These are phyloP conservation scores for Encarsia formosa DNA, from an alignment of 2,888 invertebrate genomes.

Conservation along the genomic window DNA sequence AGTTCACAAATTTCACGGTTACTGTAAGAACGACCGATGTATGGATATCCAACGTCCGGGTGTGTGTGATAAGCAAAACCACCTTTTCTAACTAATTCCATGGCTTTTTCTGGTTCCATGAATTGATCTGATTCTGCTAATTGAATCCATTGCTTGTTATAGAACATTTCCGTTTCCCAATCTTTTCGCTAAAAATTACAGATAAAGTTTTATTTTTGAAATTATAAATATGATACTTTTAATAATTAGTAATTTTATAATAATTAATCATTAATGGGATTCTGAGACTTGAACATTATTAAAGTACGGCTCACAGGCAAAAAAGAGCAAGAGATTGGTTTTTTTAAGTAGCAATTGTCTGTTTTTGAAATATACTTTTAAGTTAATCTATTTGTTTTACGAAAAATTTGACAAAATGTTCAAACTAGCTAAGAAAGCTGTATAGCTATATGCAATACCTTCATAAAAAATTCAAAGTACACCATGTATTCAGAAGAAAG, in stretches of 20 bases:
- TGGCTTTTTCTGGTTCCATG: conserved; percentile 35
- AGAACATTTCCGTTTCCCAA: conserved; percentile 34
- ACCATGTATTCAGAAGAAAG: conserved; percentile 39
- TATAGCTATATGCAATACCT: too few species aligned
- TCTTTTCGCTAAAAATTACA: conserved; percentile 34
- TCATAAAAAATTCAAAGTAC: conserved; percentile 32
- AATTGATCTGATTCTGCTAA: conserved; percentile 34
- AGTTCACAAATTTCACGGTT: conserved; percentile 39
- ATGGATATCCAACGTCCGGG: conserved; percentile 41
- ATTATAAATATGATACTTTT: not conserved
- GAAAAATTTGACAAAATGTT: too few species aligned
- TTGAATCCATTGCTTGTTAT: conserved; percentile 32
- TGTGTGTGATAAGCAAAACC: conserved; percentile 42
- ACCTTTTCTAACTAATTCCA: conserved; percentile 35
- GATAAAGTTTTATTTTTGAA: too few species aligned
- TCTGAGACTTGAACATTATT: too few species aligned
- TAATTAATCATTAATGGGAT: too few species aligned
- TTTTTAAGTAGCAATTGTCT: too few species aligned
- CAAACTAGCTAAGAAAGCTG: too few species aligned
- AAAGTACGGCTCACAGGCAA: too few species aligned
- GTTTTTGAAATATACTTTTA: too few species aligned
- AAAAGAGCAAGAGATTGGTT: too few species aligned
- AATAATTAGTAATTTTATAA: too few species aligned
- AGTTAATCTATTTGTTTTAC: too few species aligned
- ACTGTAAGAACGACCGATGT: conserved; percentile 31